phyloP scores from a whole-genome alignment of 2,888 invertebrate species.

The Nymphalis c-album region DNA sequence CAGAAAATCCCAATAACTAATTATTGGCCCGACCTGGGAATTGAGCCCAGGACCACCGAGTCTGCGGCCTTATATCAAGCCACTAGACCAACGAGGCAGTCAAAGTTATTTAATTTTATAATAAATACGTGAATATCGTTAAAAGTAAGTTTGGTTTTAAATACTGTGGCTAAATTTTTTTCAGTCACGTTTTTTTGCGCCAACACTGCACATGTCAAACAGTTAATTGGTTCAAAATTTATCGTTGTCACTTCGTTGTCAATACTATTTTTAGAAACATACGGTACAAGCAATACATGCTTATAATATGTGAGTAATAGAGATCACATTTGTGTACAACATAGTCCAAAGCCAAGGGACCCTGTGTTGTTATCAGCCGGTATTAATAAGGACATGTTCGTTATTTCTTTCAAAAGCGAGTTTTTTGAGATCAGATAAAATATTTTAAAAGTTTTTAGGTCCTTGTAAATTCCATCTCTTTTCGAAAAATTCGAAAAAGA shows the following conservation, averaged over 20 bases:
- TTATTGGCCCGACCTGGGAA: too few relatives aligned
- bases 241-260: conserved; percentile 47
- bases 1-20: too few relatives aligned
- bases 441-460: background rate
- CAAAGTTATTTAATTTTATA: too few relatives aligned
- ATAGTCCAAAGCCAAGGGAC: background rate
- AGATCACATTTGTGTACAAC: background rate
- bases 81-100: too few relatives aligned
- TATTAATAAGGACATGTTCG: conserved; percentile 3
- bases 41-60: too few relatives aligned
- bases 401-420: conserved; percentile 1
- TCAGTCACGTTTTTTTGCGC: conserved; percentile 30
- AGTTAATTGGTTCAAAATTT: conserved; percentile 58
- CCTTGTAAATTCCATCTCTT: too few relatives aligned
- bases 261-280: conserved; percentile 26
- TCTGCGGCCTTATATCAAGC: too few relatives aligned
- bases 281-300: background rate
- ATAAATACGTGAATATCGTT: background rate
- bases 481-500: too few relatives aligned
- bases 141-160: background rate
- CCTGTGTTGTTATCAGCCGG: conserved; percentile 12
- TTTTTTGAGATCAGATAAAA: background rate
- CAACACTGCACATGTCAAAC: conserved; percentile 54
- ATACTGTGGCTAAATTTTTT: conserved; percentile 6
- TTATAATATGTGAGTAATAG: background rate